Evolutionary conservation across 2,888 invertebrate genomes (phyloP), one percentile per base, ranked within the genome.

Genomic region (Temnothorax unifasciatus): DNA sequence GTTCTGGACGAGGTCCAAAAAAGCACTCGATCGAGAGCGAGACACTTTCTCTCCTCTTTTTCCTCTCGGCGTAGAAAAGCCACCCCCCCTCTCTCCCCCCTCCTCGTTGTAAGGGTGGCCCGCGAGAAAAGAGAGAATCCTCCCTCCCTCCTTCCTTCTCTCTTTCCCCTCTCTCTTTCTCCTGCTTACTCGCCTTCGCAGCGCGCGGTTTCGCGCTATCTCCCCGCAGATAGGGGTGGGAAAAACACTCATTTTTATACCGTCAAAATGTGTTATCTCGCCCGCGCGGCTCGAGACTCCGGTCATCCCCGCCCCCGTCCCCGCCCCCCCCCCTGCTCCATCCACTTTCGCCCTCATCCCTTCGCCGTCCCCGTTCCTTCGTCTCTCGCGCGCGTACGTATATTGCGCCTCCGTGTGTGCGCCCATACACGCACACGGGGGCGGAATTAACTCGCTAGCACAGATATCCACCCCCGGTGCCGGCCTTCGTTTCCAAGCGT

Each of bases 161-260:
- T 34, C 66, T 44, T 69, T 57, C 54, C 25, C 50, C 74, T 61
- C 44, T 52, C 21, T 59, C 25, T 52, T 13, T 59, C 74, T 79
- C 59, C 74, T 75, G 77, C 59, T 77, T 64, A 54, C 82, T 79
- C 85, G 84, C 89, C 90, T 90, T 81, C 79, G 73, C 18, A 59
- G 38, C 73, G 92, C 91, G 92, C 91, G 92, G 93, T 92, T 61
- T 81, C 71, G 91, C 92, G 92, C 93, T 94, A 94, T 94, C 94
- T 93, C 85, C 63, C 89, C 86, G 89, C 88, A 93, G 93, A 94
- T 93, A 94, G 92, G 90, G 90, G 88, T 93, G 94, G 93, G 94
- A 95, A 94, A 94, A 94, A 95, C 94, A 94, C 95, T 95, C 95
- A 95, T 95, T 95, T 95, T 95, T 94, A 95, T 94, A 94, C 94